Conservation (phyloP, 2,797 vertebrate species). For the Bovichtus variegatus region DNA sequence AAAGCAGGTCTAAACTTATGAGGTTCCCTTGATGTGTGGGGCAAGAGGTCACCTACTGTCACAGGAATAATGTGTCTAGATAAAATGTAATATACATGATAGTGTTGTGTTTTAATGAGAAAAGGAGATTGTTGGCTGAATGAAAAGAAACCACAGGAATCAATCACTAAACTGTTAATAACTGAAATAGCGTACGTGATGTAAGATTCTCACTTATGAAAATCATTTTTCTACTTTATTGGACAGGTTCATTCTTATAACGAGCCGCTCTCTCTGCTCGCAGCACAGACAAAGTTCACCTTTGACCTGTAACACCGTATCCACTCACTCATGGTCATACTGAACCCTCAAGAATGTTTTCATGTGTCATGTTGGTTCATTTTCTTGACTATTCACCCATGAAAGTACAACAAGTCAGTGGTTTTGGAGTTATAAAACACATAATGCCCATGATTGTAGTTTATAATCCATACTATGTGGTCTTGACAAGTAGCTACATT, state of each 20-base stretch:
- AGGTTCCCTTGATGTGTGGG: constrained; percentile 38
- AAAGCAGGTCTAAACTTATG: constrained; percentile 39
- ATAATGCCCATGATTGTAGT: constrained; percentile 49
- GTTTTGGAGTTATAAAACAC: constrained; percentile 63
- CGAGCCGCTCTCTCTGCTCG: constrained; percentile 17
- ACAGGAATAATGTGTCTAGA: constrained; percentile 35
- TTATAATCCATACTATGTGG: constrained; percentile 65
- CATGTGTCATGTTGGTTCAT: constrained; percentile 59
- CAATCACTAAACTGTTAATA: constrained; percentile 50
- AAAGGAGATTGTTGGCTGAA: constrained; percentile 19
- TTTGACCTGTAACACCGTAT: constrained; percentile 52
- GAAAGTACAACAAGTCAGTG: constrained; percentile 65
- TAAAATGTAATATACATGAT: constrained; percentile 19
- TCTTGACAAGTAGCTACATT: constrained; percentile 52
- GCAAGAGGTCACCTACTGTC: constrained; percentile 44
- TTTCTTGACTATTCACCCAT: constrained; percentile 67
- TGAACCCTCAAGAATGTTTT: constrained; percentile 62
- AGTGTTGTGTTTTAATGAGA: constrained; percentile 33
- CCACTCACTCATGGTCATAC: constrained; percentile 59
- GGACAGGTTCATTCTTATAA: constrained; percentile 50
- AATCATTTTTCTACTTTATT: constrained; percentile 56
- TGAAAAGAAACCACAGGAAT: constrained; percentile 46
- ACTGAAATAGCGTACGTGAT: constrained; percentile 3
- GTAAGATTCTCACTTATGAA: constrained; percentile 53
- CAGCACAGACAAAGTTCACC: constrained; percentile 50